Conservation (phyloP, 2,113 vertebrate genomes). For the Lipotes vexillifer region DNA sequence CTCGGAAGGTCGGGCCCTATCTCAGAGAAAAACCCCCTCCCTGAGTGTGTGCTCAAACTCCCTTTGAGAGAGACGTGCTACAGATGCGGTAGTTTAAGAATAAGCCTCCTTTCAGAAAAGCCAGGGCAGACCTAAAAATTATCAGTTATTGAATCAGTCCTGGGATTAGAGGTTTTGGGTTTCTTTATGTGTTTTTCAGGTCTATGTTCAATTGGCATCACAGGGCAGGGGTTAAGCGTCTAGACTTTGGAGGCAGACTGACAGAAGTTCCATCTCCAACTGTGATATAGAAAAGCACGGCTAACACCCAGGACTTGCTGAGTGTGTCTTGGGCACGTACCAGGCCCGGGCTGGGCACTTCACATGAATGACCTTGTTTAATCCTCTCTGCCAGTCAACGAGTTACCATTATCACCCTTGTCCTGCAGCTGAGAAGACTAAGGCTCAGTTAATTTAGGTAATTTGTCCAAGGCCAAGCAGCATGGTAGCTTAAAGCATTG, state of each 20-base stretch:
- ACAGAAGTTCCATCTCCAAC: not conserved
- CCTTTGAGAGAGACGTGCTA: not conserved
- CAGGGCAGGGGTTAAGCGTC: not conserved
- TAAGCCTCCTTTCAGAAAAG: not conserved
- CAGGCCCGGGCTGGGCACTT: not conserved
- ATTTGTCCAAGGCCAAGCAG: not conserved
- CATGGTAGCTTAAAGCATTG: not conserved
- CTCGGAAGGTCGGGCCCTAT: not conserved
- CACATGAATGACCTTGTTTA: not conserved
- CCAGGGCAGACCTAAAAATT: not conserved
- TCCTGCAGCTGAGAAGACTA: not conserved
- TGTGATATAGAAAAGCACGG: accelerated
- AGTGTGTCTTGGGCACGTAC: not conserved
- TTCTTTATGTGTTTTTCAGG: not conserved
- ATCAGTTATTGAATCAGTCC: not conserved
- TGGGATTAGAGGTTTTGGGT: not conserved
- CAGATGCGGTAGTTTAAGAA: not conserved
- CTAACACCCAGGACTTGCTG: not conserved
- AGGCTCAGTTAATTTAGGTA: not conserved
- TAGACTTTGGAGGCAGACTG: not conserved
- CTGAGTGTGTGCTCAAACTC: not conserved
- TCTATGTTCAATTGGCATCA: not conserved
- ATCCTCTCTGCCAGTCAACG: not conserved
- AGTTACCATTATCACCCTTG: not conserved
- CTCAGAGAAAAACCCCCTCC: not conserved